Evolutionary conservation across 2,113 vertebrate species (phyloP), one percentile per base, ranked within the genome.

Genomic region (Turdus rufiventris): DNA sequence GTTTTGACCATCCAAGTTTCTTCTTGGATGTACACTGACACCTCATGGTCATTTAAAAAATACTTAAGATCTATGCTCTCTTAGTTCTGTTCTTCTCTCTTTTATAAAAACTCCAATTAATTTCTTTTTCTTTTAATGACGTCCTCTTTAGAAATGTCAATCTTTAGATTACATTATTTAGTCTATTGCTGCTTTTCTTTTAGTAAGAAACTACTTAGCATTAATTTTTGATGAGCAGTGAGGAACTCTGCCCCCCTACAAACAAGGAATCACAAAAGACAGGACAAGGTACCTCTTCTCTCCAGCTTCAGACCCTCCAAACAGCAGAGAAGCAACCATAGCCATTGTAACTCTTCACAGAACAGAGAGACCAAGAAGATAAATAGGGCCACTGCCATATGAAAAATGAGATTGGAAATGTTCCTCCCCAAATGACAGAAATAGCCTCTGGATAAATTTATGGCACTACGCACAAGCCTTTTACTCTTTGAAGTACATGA

Each of bases 21-120:
- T 89, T 76, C 60, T 40, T 91, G 75, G 45, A 76, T 20, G 42
- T 68, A 93, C 66, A 96, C 73, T 95, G 96, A 96, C 95, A 94
- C 74, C 93, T 94, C 47, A 87, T 76, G 94, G 85, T 38, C 87
- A 74, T 70, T 81, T 34, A 7, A 53, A 50, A 84, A 68, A 50
- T 2, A 25, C 12, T 36, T 54, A 42, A 54, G 1, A 4, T 38
- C 54, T 78, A 25, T 0, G 1, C 58, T 60, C 20, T 29, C 43
- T 51, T 19, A 40, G 33, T 34, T 48, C 29, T 63, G 5, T 9
- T 73, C 71, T 72, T 42, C 15, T 24, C 12, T 28, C 7, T 14
- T 77, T 56, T 62, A 48, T 0, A 82, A 81, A 84, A 67, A 43
- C 4, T 17, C 21, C 5, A 15, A 6, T n/a, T 5, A 29, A 9